A percentile compares a stretch with the other conserved stretches of the same genome.
phyloP scores from a whole-genome alignment of 2,797 vertebrate genomes.

The Notoglanidium macrostoma region DNA sequence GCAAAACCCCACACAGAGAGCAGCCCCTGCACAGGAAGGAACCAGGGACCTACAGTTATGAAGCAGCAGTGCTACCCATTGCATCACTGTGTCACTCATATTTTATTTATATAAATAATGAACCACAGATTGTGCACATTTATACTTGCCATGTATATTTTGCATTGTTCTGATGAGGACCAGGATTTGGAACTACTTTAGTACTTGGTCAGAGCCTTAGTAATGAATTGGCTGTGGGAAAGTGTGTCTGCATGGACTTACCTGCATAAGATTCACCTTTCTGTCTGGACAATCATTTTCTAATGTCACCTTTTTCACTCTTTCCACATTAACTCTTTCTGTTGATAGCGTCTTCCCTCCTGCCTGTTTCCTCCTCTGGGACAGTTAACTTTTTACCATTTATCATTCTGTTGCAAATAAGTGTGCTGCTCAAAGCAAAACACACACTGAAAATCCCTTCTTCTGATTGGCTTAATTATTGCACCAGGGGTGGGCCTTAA shows the following conservation, averaged over 20 bases:
- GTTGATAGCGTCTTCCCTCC: constrained; percentile 33
- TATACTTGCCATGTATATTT: background rate
- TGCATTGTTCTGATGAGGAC: background rate
- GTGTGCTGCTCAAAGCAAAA: constrained; percentile 42
- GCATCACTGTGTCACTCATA: background rate
- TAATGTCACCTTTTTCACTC: constrained; percentile 3
- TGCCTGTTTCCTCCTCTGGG: background rate
- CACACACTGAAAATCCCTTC: background rate
- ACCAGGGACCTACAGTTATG: background rate
- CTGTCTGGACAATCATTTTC: constrained; percentile 24
- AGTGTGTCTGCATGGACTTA: background rate
- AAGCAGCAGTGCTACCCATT: background rate
- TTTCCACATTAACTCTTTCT: constrained; percentile 34
- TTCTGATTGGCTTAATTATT: constrained; percentile 52
- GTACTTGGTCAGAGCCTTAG: background rate
- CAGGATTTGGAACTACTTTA: background rate
- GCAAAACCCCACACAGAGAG: background rate
- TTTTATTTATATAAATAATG: background rate
- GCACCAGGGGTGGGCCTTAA: constrained; percentile 44
- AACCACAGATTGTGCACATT: background rate
- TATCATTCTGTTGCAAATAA: constrained; percentile 54
- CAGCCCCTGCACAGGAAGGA: background rate
- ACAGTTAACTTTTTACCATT: constrained; percentile 53
- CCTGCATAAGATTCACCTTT: constrained; percentile 20
- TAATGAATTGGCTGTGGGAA: background rate